These are phyloP conservation scores for Crematogaster levior DNA, from an alignment of 2,888 invertebrate genomes.

Conservation along the genomic window DNA sequence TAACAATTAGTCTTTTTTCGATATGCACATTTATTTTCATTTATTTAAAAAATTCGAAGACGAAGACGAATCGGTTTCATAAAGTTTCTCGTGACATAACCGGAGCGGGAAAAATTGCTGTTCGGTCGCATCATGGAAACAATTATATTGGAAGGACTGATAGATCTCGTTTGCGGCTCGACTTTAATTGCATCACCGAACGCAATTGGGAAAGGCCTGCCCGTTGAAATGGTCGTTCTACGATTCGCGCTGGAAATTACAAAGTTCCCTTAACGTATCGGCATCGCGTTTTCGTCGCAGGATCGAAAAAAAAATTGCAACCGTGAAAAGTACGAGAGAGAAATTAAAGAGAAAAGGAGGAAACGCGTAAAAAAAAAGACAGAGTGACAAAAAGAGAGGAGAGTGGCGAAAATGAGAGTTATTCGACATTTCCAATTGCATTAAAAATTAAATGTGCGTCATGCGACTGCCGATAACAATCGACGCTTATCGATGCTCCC, in stretches of 20 bases:
- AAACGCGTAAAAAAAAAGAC: background rate
- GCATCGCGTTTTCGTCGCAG: conserved; percentile 54
- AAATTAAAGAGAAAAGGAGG: background rate
- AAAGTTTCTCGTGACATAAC: background rate
- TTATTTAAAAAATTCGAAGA: background rate
- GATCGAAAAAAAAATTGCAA: conserved; percentile 52
- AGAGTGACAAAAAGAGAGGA: background rate
- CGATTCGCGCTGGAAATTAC: conserved; percentile 68
- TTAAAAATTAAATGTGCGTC: conserved; percentile 75
- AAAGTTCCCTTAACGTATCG: conserved; percentile 70
- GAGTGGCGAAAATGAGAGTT: conserved; percentile 45
- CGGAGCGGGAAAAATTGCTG: conserved; percentile 55
- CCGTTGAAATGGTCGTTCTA: conserved; percentile 59
- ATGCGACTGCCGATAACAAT: conserved; percentile 55
- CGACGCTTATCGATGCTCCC: conserved; percentile 53
- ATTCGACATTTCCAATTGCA: conserved; percentile 54
- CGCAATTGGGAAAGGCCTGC: conserved; percentile 50
- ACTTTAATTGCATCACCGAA: conserved; percentile 72
- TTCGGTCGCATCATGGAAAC: conserved; percentile 65
- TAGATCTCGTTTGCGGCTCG: conserved; percentile 72
- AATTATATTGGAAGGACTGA: conserved; percentile 71
- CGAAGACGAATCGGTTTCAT: background rate
- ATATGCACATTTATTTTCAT: background rate
- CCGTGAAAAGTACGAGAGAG: background rate
- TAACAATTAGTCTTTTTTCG: background rate